Percentiles rank a stretch among this genome's conserved stretches.
These are phyloP conservation scores for Scrobipalpa atriplicella DNA, from an alignment of 2,888 invertebrate species.

Conservation along the genomic window DNA sequence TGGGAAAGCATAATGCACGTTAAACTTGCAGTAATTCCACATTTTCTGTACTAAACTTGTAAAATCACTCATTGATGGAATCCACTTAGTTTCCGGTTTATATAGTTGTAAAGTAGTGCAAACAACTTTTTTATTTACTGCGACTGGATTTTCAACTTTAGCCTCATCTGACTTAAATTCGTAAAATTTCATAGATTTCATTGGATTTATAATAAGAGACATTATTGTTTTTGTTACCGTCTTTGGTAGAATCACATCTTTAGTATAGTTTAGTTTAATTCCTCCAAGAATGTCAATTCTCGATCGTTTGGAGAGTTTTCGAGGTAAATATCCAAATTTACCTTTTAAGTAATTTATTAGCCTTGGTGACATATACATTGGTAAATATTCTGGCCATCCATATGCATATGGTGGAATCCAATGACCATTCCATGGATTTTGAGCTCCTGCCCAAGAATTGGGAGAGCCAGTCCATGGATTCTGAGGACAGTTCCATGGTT, in stretches of 20 bases:
- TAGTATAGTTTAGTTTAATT: background rate
- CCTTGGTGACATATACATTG: constrained; percentile 1
- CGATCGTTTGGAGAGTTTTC: background rate
- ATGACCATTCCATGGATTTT: background rate
- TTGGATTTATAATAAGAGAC: background rate
- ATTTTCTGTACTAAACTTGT: constrained; percentile 18
- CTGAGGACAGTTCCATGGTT: background rate
- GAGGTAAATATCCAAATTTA: background rate
- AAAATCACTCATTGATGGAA: constrained; percentile 25
- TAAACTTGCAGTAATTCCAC: constrained; percentile 20
- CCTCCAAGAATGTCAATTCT: background rate
- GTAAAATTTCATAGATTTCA: background rate
- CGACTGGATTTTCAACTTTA: background rate
- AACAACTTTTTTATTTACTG: constrained; percentile 15
- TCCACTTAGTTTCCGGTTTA: constrained; percentile 32
- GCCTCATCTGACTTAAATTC: background rate
- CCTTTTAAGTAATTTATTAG: constrained; percentile 6
- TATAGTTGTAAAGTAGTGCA: constrained; percentile 47
- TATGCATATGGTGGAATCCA: background rate
- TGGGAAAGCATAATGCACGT: constrained; percentile 6
- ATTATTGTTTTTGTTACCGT: background rate
- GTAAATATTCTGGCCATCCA: constrained; percentile 6
- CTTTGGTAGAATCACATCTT: background rate
- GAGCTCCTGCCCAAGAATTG: background rate
- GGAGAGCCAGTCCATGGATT: background rate